Evolutionary conservation across 2,888 invertebrate genomes (phyloP).

Genomic region (Polyommatus icarus): DNA sequence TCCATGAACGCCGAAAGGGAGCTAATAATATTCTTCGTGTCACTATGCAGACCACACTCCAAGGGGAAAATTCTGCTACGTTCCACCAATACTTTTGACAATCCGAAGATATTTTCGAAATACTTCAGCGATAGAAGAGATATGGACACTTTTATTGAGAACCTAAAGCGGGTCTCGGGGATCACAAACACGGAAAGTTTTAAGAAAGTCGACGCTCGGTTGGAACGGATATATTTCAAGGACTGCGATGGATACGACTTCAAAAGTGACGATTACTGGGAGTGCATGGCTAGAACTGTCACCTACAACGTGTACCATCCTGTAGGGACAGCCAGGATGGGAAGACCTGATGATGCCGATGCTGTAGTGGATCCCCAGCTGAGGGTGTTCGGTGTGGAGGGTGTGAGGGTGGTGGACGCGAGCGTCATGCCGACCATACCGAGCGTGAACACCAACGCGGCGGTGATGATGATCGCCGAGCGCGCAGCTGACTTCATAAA

Average conservation of each 20-base stretch:
- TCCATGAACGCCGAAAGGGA: conserved; percentile 63
- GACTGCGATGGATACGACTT: conserved; percentile 61
- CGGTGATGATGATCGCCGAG: conserved; percentile 73
- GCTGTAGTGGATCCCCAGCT: conserved; percentile 62
- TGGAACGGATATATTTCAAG: conserved; percentile 58
- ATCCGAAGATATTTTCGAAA: conserved; percentile 64
- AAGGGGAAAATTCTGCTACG: conserved; percentile 60
- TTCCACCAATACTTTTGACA: conserved; percentile 54
- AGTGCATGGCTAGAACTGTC: conserved; percentile 68
- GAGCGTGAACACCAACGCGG: conserved; percentile 68
- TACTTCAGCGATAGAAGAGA: conserved; percentile 67
- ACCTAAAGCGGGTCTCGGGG: conserved; percentile 57
- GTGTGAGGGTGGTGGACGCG: conserved; percentile 65
- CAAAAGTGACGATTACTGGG: conserved; percentile 63
- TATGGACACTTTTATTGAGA: conserved; percentile 58
- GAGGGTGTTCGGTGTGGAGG: conserved; percentile 55
- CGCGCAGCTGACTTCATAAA: conserved; percentile 70
- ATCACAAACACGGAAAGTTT: conserved; percentile 62
- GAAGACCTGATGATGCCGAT: conserved; percentile 51
- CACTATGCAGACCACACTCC: conserved; percentile 65
- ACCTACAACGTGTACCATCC: conserved; percentile 72
- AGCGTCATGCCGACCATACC: conserved; percentile 72
- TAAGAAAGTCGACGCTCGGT: conserved; percentile 55
- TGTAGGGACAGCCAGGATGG: conserved; percentile 72
- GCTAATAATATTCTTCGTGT: conserved; percentile 63